phyloP scores from a whole-genome alignment of 1,140 invertebrate species.

The Lycorma delicatula region DNA sequence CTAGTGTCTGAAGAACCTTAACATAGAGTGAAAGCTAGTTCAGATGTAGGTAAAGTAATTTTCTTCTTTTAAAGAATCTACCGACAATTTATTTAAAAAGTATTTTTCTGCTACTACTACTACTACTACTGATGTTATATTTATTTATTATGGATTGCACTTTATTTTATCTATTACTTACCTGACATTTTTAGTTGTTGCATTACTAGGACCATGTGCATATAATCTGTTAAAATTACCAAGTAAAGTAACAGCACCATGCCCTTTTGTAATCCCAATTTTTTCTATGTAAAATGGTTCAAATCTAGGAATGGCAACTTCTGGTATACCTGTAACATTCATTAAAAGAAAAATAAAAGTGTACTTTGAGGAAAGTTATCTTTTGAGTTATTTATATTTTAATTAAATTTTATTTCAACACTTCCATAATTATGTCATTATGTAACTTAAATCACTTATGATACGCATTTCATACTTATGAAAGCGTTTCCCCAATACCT shows the following conservation, averaged over 20 bases:
- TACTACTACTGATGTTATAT: too few species aligned
- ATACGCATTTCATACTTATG: not conserved
- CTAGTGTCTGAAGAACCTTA: too few species aligned
- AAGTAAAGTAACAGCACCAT: conserved; percentile 37
- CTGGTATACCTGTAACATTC: conserved; percentile 38
- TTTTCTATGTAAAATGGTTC: conserved; percentile 39
- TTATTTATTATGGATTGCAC: too few species aligned
- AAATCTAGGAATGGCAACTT: conserved; percentile 39
- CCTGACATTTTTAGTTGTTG: conserved; percentile 37
- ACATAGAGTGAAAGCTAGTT: too few species aligned
- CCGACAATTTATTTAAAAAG: too few species aligned
- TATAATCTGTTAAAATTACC: conserved; percentile 39
- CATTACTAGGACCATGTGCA: conserved; percentile 40
- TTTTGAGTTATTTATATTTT: not conserved
- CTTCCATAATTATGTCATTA: not conserved
- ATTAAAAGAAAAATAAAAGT: not conserved
- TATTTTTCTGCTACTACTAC: too few species aligned
- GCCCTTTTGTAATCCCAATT: conserved; percentile 38
- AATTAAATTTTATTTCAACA: not conserved
- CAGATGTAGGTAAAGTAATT: too few species aligned
- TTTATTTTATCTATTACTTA: too few species aligned
- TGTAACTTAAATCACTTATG: not conserved
- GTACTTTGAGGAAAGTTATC: not conserved
- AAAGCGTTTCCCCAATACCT: not conserved
- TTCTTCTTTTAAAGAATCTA: too few species aligned